These are phyloP conservation scores for Oncorhynchus clarkii DNA, from an alignment of 2,113 vertebrate species.

Conservation along the genomic window DNA sequence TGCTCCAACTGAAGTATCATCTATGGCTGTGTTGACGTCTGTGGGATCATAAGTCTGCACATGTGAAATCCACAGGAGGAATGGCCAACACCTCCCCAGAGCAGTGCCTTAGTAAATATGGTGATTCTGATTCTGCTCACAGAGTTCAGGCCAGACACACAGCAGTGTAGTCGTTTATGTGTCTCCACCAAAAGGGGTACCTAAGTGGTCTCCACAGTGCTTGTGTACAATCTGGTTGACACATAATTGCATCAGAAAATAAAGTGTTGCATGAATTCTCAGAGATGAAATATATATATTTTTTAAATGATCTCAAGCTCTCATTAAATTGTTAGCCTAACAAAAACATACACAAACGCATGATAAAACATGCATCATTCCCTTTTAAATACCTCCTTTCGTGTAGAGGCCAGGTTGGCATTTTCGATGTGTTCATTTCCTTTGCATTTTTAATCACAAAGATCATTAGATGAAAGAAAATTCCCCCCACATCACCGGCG, in stretches of 20 bases:
- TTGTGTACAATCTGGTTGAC: no score
- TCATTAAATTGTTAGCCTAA: not conserved
- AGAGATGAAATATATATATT: no score
- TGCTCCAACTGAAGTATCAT: conserved; percentile 10
- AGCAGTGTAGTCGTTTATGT: no score
- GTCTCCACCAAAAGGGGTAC: no score
- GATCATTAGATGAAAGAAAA: conserved; percentile 17
- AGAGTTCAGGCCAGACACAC: no score
- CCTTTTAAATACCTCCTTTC: conserved; percentile 17
- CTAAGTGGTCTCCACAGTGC: no score
- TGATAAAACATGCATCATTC: not conserved
- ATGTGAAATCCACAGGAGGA: not conserved
- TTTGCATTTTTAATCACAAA: conserved; percentile 39
- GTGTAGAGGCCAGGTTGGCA: conserved; percentile 31
- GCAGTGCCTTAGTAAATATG: no score
- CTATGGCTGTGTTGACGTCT: conserved; percentile 10
- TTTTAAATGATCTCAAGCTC: not conserved
- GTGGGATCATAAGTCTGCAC: not conserved
- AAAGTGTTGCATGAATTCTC: no score
- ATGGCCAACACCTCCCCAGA: not conserved
- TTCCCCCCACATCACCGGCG: conserved; percentile 9
- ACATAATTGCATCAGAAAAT: no score
- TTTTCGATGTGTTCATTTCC: conserved; percentile 42
- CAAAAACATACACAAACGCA: not conserved
- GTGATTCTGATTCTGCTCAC: no score